A percentile compares a stretch with the other conserved stretches of the same genome.
Conservation (phyloP, 2,113 vertebrate species). For the Apeltes quadracus region DNA sequence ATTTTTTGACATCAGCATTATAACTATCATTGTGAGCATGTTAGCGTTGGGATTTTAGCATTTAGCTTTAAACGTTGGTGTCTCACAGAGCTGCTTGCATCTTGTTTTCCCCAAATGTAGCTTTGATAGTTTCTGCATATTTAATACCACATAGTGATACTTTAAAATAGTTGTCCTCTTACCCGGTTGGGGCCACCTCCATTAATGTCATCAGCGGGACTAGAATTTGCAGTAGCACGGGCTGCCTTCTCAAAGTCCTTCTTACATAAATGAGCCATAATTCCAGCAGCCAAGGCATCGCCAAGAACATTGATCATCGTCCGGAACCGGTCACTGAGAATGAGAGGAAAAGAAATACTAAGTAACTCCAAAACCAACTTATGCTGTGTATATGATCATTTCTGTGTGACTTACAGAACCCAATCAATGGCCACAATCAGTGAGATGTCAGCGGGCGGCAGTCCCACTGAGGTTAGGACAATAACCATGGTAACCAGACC, state of each 20-base stretch:
- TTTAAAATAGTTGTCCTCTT: slow-evolving; percentile 13
- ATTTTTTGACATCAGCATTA: neutral
- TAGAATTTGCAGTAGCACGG: neutral
- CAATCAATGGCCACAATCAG: slow-evolving; percentile 87
- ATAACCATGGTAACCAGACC: slow-evolving; percentile 91
- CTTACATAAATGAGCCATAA: slow-evolving; percentile 82
- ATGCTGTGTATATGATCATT: neutral
- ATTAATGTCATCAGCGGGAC: neutral
- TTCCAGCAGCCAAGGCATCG: slow-evolving; percentile 85
- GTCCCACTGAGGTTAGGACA: slow-evolving; percentile 87
- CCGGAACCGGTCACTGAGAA: slow-evolving; percentile 82
- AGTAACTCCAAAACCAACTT: neutral
- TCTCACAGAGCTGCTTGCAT: neutral
- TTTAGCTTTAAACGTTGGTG: neutral
- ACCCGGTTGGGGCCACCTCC: slow-evolving; percentile 56
- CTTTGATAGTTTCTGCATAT: neutral
- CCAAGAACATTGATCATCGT: slow-evolving; percentile 88
- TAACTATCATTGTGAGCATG: neutral
- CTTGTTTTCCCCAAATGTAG: neutral
- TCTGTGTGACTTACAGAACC: slow-evolving; percentile 79
- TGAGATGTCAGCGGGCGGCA: slow-evolving; percentile 87
- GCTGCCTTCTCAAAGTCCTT: slow-evolving; percentile 81
- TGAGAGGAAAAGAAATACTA: neutral
- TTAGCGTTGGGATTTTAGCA: neutral
- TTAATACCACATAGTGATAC: neutral